Conservation (phyloP, 2,888 invertebrate species). For the Aspidapion aeneum region DNA sequence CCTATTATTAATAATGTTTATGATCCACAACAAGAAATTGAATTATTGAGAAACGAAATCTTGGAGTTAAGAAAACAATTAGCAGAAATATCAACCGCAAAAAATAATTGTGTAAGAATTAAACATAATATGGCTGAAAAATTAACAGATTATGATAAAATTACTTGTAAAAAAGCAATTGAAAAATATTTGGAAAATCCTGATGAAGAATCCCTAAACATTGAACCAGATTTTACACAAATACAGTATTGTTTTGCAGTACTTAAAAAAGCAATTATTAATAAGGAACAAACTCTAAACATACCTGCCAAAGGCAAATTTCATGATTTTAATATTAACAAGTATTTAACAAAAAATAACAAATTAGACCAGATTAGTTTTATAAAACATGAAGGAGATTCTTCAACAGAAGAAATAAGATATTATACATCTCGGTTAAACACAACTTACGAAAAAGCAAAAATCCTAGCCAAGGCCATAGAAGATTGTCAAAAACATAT, state of each 20-base stretch:
- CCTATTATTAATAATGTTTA: conserved; percentile 46
- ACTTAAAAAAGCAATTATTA: conserved; percentile 32
- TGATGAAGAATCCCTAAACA: conserved; percentile 29
- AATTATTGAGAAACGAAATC: conserved; percentile 46
- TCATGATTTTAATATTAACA: too few relatives aligned
- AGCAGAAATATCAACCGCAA: neutral
- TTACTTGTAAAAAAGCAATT: conserved; percentile 32
- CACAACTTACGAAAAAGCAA: conserved; percentile 36
- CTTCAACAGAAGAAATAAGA: conserved; percentile 2
- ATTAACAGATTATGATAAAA: conserved; percentile 3
- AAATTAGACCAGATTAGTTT: neutral
- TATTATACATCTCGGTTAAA: conserved; percentile 30
- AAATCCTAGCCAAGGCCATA: conserved; percentile 33
- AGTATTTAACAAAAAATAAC: neutral
- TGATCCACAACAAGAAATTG: conserved; percentile 48
- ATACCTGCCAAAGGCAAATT: neutral
- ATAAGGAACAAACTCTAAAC: neutral
- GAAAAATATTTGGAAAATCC: conserved; percentile 31
- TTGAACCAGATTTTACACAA: conserved; percentile 38
- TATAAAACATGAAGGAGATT: too few relatives aligned
- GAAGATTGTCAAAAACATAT: conserved; percentile 41
- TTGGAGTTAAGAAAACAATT: conserved; percentile 36
- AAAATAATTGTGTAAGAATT: neutral
- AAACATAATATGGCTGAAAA: neutral
- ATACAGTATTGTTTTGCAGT: conserved; percentile 43